Base-by-base conservation (phyloP, 2,888 invertebrate species). In the Ernsta delagoae region DNA sequence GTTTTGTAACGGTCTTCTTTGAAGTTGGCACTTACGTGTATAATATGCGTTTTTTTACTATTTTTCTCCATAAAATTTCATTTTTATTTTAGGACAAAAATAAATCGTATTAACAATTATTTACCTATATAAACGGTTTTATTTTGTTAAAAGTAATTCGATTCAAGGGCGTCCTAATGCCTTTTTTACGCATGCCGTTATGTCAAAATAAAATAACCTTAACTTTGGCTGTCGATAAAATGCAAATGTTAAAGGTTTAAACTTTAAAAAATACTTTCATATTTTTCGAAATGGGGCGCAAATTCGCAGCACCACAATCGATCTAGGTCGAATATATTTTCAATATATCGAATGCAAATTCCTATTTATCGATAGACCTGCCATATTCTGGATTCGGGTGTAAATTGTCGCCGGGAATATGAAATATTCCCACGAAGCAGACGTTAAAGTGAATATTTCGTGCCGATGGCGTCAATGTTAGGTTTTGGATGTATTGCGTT, bases 261-360 rank as follows among this genome's bases (percentile, higher is more conserved):
- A 9, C 50, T 39, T 59, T 16, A 11, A 59, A 43, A 65, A 60
- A 66, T 43, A 59, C 31, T 60, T 34, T 9, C 11, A 54, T 8
- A 60, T 8, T 65, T 45, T 41, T 31, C 12, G 11, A 62, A 31
- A 41, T 59, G 36, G 34, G 34, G 34, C 43, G 16, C 43, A 54
- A 66, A 60, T 59, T 66, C 41, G 54, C 60, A 54, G 41, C 54
- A 54, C 54, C 56, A 64, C 54, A 70, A 62, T 60, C 36, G 72
- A 73, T 70, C 73, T 48, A 48, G 48, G 72, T 74, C 70, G 74
- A 72, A 78, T 75, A 78, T 76, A 80, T 80, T 79, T 78, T 72
- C 76, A 73, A 74, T 77, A 83, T 81, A 83, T 81, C 78, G 78
- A 82, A 86, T 80, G 82, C 81, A 84, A 83, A 86, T 86, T 81